Evolutionary conservation across 2,888 invertebrate species (phyloP).

Genomic region (Eristalis tenax): DNA sequence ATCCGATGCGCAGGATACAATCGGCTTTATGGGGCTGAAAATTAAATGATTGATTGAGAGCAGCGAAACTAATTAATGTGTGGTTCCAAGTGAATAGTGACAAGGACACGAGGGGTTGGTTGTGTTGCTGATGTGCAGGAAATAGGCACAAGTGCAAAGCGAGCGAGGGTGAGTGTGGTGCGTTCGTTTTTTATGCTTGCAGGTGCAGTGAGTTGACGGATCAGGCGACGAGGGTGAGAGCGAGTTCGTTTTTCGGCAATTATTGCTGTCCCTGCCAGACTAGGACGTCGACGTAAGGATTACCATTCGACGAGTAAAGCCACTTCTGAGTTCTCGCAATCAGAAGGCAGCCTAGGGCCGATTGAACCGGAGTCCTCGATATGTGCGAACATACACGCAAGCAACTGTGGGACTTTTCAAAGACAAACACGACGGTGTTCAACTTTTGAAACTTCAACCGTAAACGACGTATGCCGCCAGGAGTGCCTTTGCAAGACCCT

Average conservation of each 20-base stretch:
- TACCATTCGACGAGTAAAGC: too few species aligned
- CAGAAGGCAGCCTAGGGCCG: too few species aligned
- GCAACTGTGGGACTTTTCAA: too few species aligned
- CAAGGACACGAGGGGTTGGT: slow-evolving; percentile 46
- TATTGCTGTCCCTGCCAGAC: too few species aligned
- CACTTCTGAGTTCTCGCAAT: too few species aligned
- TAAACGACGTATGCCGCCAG: too few species aligned
- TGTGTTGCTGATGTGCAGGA: not conserved
- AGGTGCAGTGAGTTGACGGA: slow-evolving; percentile 32
- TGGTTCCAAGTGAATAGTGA: slow-evolving; percentile 68
- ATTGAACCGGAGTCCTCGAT: too few species aligned
- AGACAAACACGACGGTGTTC: too few species aligned
- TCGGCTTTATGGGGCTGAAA: slow-evolving; percentile 79
- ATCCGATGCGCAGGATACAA: slow-evolving; percentile 60
- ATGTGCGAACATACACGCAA: too few species aligned
- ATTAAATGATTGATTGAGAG: slow-evolving; percentile 80
- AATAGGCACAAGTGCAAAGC: slow-evolving; percentile 40
- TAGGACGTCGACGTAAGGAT: too few species aligned
- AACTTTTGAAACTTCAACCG: too few species aligned
- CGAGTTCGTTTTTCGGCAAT: not conserved
- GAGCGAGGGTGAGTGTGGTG: not conserved
- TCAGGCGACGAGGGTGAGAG: not conserved
- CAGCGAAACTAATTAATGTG: slow-evolving; percentile 80
- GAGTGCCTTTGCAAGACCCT: not conserved
- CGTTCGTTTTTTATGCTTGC: slow-evolving; percentile 5